Percentiles rank a stretch among this genome's conserved stretches.
phyloP scores from a whole-genome alignment of 2,888 invertebrate genomes.

The Sycophila texana region DNA sequence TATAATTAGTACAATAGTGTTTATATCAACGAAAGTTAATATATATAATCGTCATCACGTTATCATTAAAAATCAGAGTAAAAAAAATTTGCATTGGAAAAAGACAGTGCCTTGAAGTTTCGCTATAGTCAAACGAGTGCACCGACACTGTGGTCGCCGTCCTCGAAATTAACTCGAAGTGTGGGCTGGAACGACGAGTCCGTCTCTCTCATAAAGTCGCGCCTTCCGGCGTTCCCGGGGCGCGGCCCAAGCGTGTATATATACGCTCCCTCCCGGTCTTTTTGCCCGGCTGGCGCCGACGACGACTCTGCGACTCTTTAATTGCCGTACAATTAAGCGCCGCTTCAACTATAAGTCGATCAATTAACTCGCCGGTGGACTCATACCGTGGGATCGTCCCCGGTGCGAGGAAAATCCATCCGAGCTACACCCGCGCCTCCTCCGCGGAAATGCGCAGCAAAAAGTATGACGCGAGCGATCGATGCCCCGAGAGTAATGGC shows the following conservation, averaged over 20 bases:
- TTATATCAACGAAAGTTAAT: too few relatives aligned
- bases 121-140: not conserved
- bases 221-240: conserved; percentile 26
- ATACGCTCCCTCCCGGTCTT: not conserved
- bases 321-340: conserved; percentile 57
- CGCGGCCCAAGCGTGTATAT: not conserved
- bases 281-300: conserved; percentile 10
- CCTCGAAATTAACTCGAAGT: not conserved
- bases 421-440: conserved; percentile 25
- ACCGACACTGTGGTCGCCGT: not conserved
- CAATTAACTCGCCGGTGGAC: conserved; percentile 51
- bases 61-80: too few relatives aligned
- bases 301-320: conserved; percentile 42
- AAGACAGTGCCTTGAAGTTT: too few relatives aligned
- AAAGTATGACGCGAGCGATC: not conserved
- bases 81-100: too few relatives aligned
- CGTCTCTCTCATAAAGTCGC: not conserved
- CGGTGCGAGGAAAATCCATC: conserved; percentile 14
- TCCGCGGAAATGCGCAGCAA: not conserved
- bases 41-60: too few relatives aligned
- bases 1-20: too few relatives aligned
- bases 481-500: not conserved
- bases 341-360: conserved; percentile 49
- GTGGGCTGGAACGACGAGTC: not conserved
- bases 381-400: conserved; percentile 32